Percentiles rank a stretch among this genome's conserved stretches.
These are phyloP conservation scores for Turnix velox DNA, from an alignment of 2,113 vertebrate genomes.

Conservation along the genomic window DNA sequence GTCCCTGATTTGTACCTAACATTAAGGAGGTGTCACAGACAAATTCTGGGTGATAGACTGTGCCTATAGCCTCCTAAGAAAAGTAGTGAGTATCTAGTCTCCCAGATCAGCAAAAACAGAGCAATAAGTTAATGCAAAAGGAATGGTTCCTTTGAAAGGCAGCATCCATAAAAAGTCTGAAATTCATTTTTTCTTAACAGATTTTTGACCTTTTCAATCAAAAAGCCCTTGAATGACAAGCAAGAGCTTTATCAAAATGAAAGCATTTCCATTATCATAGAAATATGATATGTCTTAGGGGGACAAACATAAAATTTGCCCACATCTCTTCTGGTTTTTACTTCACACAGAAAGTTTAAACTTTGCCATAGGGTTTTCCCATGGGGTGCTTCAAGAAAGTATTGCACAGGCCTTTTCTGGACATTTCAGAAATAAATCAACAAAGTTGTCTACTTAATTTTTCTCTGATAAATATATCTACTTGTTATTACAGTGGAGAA, in stretches of 20 bases:
- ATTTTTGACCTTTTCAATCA: conserved; percentile 1
- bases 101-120: background rate
- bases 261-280: background rate
- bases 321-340: background rate
- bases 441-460: background rate
- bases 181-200: background rate
- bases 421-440: background rate
- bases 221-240: background rate
- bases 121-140: background rate
- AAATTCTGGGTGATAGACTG: background rate
- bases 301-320: background rate
- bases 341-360: background rate
- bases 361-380: background rate
- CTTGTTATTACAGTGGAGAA: background rate
- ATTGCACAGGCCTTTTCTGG: background rate
- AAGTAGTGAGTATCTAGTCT: background rate
- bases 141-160: background rate
- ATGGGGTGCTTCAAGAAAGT: background rate
- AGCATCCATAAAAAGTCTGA: background rate
- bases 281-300: background rate
- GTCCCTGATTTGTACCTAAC: background rate
- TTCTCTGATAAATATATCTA: background rate
- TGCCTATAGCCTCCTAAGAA: background rate
- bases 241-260: background rate
- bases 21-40: background rate